Evolutionary conservation across 2,797 vertebrate species (phyloP).

Genomic region (Sebastes kiyomatsui): DNA sequence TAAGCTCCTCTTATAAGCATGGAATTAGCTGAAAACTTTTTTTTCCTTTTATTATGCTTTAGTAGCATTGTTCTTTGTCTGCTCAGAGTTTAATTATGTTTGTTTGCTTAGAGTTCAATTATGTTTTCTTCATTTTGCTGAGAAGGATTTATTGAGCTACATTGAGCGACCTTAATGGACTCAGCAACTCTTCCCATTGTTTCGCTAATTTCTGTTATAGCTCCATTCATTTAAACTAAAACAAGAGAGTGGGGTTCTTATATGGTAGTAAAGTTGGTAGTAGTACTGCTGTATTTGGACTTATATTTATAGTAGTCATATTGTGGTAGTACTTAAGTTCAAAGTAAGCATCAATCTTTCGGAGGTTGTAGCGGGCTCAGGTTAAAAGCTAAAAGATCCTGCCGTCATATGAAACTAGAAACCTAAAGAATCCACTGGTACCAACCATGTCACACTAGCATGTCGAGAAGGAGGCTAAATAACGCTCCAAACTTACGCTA

Average conservation of each 20-base stretch:
- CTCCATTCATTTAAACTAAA: conserved; percentile 25
- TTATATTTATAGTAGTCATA: not conserved
- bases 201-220: conserved; percentile 24
- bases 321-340: not conserved
- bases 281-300: not conserved
- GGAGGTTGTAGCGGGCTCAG: too few relatives aligned
- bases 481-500: too few relatives aligned
- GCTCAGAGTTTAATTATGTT: conserved; percentile 28
- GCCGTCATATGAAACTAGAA: too few relatives aligned
- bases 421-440: too few relatives aligned
- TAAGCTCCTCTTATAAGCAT: conserved; percentile 1
- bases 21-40: conserved; percentile 18
- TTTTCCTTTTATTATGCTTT: conserved; percentile 4
- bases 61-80: conserved; percentile 26
- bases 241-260: not conserved
- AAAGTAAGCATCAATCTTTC: not conserved
- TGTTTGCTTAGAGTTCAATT: conserved; percentile 33
- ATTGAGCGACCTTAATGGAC: conserved; percentile 13
- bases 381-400: too few relatives aligned
- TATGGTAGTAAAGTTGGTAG: not conserved
- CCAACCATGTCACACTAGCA: too few relatives aligned
- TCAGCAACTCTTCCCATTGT: conserved; percentile 36
- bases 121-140: conserved; percentile 42
- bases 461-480: too few relatives aligned
- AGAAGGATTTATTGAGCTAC: conserved; percentile 44